Conservation (phyloP, 2,797 vertebrate species). For the Cyprinodon diabolis region DNA sequence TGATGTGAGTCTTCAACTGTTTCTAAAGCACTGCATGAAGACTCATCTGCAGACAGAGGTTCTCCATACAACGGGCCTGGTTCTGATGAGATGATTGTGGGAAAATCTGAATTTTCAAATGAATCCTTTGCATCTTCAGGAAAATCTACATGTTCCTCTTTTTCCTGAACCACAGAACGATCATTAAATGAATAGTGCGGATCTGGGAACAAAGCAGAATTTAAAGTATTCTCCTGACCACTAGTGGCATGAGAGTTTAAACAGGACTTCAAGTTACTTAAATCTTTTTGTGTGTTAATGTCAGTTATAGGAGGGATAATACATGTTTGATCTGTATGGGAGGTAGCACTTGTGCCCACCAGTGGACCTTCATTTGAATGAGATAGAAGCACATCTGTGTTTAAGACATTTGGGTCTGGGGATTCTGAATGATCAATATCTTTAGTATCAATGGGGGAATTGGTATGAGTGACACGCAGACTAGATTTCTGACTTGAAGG, state of each 20-base stretch:
- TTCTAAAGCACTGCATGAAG: constrained; percentile 49
- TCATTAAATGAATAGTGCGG: constrained; percentile 16
- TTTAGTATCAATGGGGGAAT: not conserved
- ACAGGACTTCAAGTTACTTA: constrained; percentile 1
- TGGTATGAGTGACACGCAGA: not conserved
- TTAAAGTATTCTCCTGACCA: constrained; percentile 21
- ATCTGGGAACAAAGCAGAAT: constrained; percentile 3
- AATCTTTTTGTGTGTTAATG: not conserved
- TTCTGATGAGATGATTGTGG: constrained; percentile 21
- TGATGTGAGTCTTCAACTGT: constrained; percentile 11
- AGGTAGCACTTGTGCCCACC: not conserved
- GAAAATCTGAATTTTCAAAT: constrained; percentile 34
- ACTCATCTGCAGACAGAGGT: constrained; percentile 61
- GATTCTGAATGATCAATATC: constrained; percentile 2
- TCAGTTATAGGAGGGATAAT: constrained; percentile 10
- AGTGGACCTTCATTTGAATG: constrained; percentile 23
- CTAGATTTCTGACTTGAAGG: not conserved
- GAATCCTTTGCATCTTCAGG: constrained; percentile 45
- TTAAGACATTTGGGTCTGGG: constrained; percentile 13
- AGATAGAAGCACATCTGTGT: constrained; percentile 9
- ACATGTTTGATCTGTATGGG: not conserved
- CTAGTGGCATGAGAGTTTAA: constrained; percentile 21
- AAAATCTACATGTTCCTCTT: constrained; percentile 18
- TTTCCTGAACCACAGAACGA: constrained; percentile 15
- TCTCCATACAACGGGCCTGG: constrained; percentile 47